Conservation (phyloP, 2,888 invertebrate species). For the Taphrorychus bicolor region DNA sequence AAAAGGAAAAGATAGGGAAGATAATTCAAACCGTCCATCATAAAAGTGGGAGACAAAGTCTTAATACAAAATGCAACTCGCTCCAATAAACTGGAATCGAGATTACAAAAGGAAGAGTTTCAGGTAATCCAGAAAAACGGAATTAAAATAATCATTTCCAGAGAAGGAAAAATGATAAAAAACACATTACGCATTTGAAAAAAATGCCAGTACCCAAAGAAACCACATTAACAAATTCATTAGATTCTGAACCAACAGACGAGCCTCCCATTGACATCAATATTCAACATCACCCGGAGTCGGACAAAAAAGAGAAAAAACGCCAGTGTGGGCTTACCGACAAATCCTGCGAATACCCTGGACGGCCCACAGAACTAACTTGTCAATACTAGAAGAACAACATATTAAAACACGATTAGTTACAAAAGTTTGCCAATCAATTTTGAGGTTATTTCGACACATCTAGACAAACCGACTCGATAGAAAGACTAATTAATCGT, state of each 20-base stretch:
- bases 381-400: no score
- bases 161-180: not conserved
- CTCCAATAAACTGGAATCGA: constrained; percentile 19
- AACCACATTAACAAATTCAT: not conserved
- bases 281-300: no score
- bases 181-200: constrained; percentile 8
- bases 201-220: not conserved
- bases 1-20: constrained; percentile 43
- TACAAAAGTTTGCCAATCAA: no score
- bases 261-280: not conserved
- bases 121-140: constrained; percentile 9
- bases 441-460: no score
- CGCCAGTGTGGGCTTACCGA: no score
- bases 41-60: constrained; percentile 30
- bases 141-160: not conserved
- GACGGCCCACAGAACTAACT: no score
- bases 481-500: no score
- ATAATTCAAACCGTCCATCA: constrained; percentile 23
- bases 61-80: constrained; percentile 22
- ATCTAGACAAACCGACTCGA: no score
- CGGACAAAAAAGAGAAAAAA: no score
- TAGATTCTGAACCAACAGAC: not conserved
- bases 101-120: constrained; percentile 17
- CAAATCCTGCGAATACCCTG: no score
- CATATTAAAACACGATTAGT: no score